These are phyloP conservation scores for Apogon hyalosoma DNA, from an alignment of 2,797 vertebrate species.

Conservation along the genomic window DNA sequence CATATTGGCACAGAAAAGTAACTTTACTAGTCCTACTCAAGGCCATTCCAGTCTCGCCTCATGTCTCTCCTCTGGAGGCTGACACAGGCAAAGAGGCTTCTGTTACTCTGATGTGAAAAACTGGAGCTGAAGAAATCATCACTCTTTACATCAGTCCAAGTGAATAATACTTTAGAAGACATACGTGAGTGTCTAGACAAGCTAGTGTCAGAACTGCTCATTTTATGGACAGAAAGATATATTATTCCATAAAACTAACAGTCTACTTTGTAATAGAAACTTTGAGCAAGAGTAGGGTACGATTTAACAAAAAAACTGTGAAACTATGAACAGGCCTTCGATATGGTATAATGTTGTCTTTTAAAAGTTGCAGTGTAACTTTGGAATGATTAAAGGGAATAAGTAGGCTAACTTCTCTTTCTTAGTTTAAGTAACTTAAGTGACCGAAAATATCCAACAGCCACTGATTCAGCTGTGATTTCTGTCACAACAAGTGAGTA, in stretches of 20 bases:
- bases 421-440: no score
- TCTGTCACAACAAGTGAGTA: no score
- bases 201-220: conserved; percentile 26
- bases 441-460: no score
- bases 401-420: no score
- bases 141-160: conserved; percentile 56
- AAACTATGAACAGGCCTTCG: neutral
- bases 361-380: no score
- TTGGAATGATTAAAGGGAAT: no score
- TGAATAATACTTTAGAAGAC: conserved; percentile 59
- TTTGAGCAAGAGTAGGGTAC: conserved; percentile 43
- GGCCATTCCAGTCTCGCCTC: conserved; percentile 26
- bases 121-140: conserved; percentile 60
- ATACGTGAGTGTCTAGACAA: conserved; percentile 35
- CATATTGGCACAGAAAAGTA: conserved; percentile 36
- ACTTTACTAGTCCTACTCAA: conserved; percentile 46
- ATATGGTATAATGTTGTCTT: no score
- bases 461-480: no score
- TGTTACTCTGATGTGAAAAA: conserved; percentile 64
- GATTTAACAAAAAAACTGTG: conserved; percentile 13
- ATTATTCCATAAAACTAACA: conserved; percentile 34
- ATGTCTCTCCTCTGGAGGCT: conserved; percentile 25
- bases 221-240: conserved; percentile 34
- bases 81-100: conserved; percentile 35
- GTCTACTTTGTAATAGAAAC: conserved; percentile 31